A percentile compares a stretch with the other conserved stretches of the same genome.
phyloP scores from a whole-genome alignment of 1,140 invertebrate species.

The Philaenus spumarius region DNA sequence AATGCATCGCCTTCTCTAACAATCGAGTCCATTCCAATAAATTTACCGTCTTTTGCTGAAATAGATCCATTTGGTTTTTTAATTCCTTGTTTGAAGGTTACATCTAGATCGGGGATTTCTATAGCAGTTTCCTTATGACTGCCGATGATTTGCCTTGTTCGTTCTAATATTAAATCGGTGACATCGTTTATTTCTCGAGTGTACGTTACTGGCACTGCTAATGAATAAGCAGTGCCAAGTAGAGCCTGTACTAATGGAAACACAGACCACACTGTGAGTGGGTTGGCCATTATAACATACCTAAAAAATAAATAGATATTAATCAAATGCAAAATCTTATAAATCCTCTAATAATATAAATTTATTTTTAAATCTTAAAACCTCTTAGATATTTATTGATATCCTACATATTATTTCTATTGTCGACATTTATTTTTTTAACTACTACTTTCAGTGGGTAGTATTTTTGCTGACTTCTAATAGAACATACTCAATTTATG shows the following conservation, averaged over 20 bases:
- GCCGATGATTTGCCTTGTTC: background rate
- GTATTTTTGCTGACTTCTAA: background rate
- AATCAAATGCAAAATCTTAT: too few relatives aligned
- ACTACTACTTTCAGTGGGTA: too few relatives aligned
- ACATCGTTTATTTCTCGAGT: conserved; percentile 3
- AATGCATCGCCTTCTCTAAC: background rate
- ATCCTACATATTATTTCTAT: background rate
- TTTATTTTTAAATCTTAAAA: background rate
- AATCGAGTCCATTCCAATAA: background rate
- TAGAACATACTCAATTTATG: background rate
- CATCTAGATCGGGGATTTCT: conserved; percentile 3
- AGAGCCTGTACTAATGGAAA: too few relatives aligned
- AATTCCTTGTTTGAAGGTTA: conserved; percentile 3
- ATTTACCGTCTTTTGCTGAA: background rate
- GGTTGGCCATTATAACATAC: too few relatives aligned
- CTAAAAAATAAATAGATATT: too few relatives aligned
- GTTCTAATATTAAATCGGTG: background rate
- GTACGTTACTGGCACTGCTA: background rate
- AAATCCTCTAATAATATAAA: background rate
- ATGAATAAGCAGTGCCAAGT: too few relatives aligned
- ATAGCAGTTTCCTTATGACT: background rate
- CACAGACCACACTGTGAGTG: too few relatives aligned
- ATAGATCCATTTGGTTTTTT: background rate
- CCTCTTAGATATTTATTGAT: background rate
- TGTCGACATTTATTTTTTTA: background rate